Percentiles rank a stretch among this genome's conserved stretches.
These are phyloP conservation scores for Marasmarcha lunaedactyla DNA, from an alignment of 2,888 invertebrate genomes.

Conservation along the genomic window DNA sequence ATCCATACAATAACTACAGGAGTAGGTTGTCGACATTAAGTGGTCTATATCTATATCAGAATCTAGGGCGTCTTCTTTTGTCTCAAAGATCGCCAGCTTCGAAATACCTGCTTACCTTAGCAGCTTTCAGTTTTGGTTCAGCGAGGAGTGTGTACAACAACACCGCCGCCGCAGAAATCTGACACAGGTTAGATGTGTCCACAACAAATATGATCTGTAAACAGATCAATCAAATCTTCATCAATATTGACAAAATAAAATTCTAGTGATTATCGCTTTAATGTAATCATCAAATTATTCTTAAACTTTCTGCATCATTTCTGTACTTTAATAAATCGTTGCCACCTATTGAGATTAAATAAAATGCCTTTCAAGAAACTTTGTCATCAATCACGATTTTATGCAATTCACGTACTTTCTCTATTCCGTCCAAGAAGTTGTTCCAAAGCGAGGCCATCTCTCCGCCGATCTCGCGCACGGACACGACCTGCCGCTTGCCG, in stretches of 20 bases:
- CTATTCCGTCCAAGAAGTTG: slow-evolving; percentile 76
- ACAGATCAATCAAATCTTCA: slow-evolving; percentile 9
- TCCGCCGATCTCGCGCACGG: slow-evolving; percentile 82
- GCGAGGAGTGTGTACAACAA: slow-evolving; percentile 82
- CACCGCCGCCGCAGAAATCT: slow-evolving; percentile 87
- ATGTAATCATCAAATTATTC: too few species aligned
- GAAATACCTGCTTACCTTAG: slow-evolving; percentile 64
- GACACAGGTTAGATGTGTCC: slow-evolving; percentile 86
- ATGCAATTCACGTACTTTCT: slow-evolving; percentile 48
- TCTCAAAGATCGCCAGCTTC: too few species aligned
- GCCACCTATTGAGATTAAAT: too few species aligned
- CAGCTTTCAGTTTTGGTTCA: slow-evolving; percentile 75
- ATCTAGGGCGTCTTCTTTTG: too few species aligned
- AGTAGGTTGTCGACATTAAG: too few species aligned
- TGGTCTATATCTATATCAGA: too few species aligned
- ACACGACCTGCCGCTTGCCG: slow-evolving; percentile 63
- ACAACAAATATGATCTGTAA: slow-evolving; percentile 80
- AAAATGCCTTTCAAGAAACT: too few species aligned
- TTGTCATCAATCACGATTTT: background rate
- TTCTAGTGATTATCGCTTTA: background rate
- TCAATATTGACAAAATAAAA: background rate
- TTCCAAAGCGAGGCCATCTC: slow-evolving; percentile 86
- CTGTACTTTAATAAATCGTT: background rate
- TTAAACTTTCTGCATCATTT: too few species aligned
- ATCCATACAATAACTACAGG: too few species aligned